Base-by-base conservation (phyloP, 2,888 invertebrate genomes). In the Dastarcus helophoroides region DNA sequence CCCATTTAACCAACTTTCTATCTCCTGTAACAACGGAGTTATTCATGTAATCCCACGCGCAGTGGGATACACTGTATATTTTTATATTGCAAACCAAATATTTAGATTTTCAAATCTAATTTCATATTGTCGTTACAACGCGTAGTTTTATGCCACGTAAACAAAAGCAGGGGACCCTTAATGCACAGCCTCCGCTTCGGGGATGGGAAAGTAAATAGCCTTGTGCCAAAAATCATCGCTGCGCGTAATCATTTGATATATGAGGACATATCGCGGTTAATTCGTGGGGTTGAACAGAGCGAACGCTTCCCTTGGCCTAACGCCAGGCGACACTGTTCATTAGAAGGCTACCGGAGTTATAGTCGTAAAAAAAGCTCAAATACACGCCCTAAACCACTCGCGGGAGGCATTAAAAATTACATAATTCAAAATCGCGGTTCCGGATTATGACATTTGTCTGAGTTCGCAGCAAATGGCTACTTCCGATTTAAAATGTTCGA, bases 391-490 rank as follows among this genome's bases (percentile, higher is more conserved):
- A 39, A 41, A 38, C 43, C 44, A 41, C 42, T 38, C 42, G 38
- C 40, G 43, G 40, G 39, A 37, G 37, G 48, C 50, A 54, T 56
- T 54, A 56, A 56, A 55, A 55, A 53, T 53, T 52, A 51, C 53
- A 60, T 59, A 58, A 56, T 54, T 60, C 58, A 59, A 59, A 58
- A 55, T 48, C 47, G 41, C 43, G 35, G 43, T 54, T 59, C 58
- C 58, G 54, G 47, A 42, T 41, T 44, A 36, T 55, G 58, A 58
- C 57, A 56, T 51, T 54, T 53, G 56, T 56, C 56, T 45, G 49
- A 46, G 46, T 44, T 46, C 43, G 44, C 44, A 46, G 50, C 54
- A 57, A 59, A 58, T 58, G 54, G 53, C 54, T 47, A 49, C 47
- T 54, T 59, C 58, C 60, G 54, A 53, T 57, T 60, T 58, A 56